A percentile compares a stretch with the other conserved stretches of the same genome.
phyloP scores from a whole-genome alignment of 2,888 invertebrate genomes.

The Lithophane ornitopus region DNA sequence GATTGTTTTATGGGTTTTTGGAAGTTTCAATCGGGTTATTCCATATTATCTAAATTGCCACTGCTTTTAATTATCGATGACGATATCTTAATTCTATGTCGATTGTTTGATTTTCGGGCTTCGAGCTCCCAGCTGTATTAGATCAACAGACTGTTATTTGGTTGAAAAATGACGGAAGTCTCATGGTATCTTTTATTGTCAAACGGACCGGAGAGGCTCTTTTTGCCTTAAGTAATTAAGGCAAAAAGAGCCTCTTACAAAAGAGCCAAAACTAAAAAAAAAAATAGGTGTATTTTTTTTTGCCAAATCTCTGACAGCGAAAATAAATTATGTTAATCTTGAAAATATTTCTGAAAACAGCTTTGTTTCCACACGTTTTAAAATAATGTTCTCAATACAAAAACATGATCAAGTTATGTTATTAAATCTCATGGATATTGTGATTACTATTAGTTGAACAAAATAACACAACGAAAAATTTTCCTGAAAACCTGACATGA shows the following conservation, averaged over 20 bases:
- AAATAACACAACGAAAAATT: background rate
- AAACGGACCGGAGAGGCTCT: too few relatives aligned
- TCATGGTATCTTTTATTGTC: background rate
- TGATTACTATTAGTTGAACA: background rate
- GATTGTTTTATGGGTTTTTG: conserved; percentile 31
- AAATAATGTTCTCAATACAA: too few relatives aligned
- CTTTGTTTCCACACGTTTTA: too few relatives aligned
- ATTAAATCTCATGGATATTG: background rate
- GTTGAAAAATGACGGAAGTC: background rate
- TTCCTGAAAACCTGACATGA: background rate
- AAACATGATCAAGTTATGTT: background rate
- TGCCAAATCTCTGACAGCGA: too few relatives aligned
- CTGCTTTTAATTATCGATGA: conserved; percentile 1
- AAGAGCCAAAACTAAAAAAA: background rate
- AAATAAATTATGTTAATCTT: too few relatives aligned
- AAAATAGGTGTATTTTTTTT: background rate
- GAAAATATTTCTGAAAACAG: too few relatives aligned
- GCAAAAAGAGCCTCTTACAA: too few relatives aligned
- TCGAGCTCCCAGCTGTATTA: background rate
- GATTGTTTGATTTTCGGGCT: conserved; percentile 3
- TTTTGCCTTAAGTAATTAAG: too few relatives aligned
- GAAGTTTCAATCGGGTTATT: conserved; percentile 17
- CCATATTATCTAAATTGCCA: conserved; percentile 31
- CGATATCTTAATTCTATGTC: background rate
- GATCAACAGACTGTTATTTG: background rate